Evolutionary conservation across 2,888 invertebrate genomes (phyloP).

Genomic region (Polymixis flavicincta): DNA sequence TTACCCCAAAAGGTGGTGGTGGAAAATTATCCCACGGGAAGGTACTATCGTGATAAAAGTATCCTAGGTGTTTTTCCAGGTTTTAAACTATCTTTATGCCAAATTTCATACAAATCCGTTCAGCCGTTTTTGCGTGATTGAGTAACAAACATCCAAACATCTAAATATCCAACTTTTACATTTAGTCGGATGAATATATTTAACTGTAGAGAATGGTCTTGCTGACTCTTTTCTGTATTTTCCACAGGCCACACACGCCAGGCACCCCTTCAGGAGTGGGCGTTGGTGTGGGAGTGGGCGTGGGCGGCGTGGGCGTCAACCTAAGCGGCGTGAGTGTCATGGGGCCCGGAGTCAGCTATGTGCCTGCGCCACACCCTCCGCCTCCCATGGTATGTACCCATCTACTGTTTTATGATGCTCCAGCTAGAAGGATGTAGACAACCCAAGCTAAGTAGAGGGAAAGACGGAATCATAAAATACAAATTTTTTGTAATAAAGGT

Average conservation of each 20-base stretch:
- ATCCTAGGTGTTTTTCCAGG: too few species aligned
- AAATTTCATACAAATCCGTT: too few species aligned
- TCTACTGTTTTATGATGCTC: background rate
- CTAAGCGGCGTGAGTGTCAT: conserved; percentile 85
- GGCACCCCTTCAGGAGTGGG: conserved; percentile 92
- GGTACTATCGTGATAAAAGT: too few species aligned
- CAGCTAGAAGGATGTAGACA: background rate
- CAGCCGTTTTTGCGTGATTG: too few species aligned
- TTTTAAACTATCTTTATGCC: too few species aligned
- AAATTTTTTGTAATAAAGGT: background rate
- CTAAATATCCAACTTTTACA: too few species aligned
- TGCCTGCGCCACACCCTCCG: conserved; percentile 87
- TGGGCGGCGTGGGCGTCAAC: conserved; percentile 83
- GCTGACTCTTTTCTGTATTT: background rate
- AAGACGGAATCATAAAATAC: background rate
- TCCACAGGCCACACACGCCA: conserved; percentile 94
- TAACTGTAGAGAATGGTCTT: background rate
- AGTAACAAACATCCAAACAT: too few species aligned
- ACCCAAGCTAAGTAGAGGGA: background rate
- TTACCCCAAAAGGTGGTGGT: too few species aligned
- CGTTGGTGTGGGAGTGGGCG: conserved; percentile 79
- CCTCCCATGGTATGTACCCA: conserved; percentile 84
- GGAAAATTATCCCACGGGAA: too few species aligned
- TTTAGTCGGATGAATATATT: background rate
- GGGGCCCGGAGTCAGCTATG: conserved; percentile 88